phyloP scores from a whole-genome alignment of 2,113 vertebrate genomes.

The Bambusicola thoracicus region DNA sequence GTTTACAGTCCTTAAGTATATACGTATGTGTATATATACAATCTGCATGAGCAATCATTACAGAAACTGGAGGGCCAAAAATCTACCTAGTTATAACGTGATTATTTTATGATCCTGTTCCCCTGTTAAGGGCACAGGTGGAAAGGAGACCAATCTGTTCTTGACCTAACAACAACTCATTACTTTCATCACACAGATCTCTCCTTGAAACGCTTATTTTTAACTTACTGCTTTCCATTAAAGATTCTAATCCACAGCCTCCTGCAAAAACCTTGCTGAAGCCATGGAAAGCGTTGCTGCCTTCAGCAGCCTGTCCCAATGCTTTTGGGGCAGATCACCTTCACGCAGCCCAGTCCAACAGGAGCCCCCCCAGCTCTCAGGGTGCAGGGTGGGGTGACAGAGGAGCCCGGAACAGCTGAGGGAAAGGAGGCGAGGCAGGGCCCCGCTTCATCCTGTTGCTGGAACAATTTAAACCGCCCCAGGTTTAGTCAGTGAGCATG shows the following conservation, averaged over 20 bases:
- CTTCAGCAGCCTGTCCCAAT: neutral
- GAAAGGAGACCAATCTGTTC: neutral
- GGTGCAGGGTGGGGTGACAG: neutral
- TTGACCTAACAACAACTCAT: neutral
- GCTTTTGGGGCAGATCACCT: neutral
- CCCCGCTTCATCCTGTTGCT: neutral
- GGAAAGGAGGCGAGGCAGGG: neutral
- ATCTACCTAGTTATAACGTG: neutral
- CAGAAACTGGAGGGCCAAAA: neutral
- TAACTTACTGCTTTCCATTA: neutral
- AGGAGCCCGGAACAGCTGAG: neutral
- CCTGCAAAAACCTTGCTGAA: neutral
- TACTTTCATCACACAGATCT: accelerated
- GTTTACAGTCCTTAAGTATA: neutral
- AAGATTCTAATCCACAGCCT: neutral
- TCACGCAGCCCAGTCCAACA: accelerated
- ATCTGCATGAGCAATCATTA: neutral
- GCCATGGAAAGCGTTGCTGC: neutral
- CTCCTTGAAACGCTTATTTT: neutral
- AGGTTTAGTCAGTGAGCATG: neutral
- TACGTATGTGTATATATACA: neutral
- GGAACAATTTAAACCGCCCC: neutral
- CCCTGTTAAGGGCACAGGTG: neutral
- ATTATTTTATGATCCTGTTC: neutral
- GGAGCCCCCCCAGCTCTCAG: neutral